Conservation (phyloP, 2,797 vertebrate species). For the Rhinoraja longicauda region DNA sequence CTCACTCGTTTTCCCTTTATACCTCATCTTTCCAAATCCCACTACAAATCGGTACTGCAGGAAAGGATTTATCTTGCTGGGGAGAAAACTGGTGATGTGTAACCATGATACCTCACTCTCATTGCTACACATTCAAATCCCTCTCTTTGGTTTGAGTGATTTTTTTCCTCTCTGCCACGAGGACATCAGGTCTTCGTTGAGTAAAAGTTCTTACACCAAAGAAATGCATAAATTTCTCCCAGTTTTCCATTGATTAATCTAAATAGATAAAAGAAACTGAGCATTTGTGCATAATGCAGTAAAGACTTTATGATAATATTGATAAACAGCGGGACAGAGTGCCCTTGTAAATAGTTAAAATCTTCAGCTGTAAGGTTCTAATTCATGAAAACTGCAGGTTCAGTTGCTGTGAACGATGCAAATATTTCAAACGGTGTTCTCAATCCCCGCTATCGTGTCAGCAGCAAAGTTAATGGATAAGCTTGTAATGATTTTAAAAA, state of each 20-base stretch:
- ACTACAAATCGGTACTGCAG: not conserved
- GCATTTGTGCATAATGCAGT: not conserved
- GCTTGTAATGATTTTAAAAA: too few relatives aligned
- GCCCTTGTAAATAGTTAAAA: too few relatives aligned
- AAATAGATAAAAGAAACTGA: not conserved
- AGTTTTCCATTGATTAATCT: not conserved
- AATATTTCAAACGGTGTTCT: too few relatives aligned
- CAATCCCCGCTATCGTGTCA: too few relatives aligned
- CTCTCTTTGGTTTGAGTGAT: not conserved
- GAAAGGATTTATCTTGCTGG: not conserved
- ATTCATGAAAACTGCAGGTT: too few relatives aligned
- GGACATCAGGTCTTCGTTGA: not conserved
- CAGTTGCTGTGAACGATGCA: too few relatives aligned
- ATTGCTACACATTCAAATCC: not conserved
- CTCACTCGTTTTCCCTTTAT: not conserved
- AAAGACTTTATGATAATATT: not conserved
- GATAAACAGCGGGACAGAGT: too few relatives aligned
- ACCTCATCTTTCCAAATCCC: not conserved
- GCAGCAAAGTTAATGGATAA: too few relatives aligned
- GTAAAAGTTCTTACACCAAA: not conserved
- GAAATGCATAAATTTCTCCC: not conserved
- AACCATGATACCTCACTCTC: not conserved
- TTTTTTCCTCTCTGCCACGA: not conserved
- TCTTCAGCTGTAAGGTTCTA: too few relatives aligned
- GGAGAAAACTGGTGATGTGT: not conserved